These are phyloP conservation scores for Physella acuta DNA, from an alignment of 1,140 invertebrate genomes.

Conservation along the genomic window DNA sequence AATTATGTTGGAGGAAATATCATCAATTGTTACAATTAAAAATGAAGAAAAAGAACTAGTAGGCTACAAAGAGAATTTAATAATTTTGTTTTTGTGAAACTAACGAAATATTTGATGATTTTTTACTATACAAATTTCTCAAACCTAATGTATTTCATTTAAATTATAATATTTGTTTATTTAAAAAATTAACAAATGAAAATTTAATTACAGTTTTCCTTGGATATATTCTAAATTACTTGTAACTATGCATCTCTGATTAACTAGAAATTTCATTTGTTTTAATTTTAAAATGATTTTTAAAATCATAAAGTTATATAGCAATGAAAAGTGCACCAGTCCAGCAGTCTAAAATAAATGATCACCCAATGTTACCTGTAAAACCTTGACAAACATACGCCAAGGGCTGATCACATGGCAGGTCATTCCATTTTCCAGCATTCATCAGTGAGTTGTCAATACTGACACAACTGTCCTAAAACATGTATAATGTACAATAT, in stretches of 20 bases:
- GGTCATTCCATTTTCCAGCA: conserved; percentile 18
- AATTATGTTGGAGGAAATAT: neutral
- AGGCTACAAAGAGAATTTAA: neutral
- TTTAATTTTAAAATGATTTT: too few relatives aligned
- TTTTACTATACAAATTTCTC: too few relatives aligned
- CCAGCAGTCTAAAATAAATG: neutral
- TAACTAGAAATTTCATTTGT: too few relatives aligned
- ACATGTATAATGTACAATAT: neutral
- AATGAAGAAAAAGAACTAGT: neutral
- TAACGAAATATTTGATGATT: neutral
- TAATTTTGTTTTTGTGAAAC: too few relatives aligned
- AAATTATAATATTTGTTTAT: too few relatives aligned
- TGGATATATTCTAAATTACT: too few relatives aligned
- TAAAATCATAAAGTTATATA: too few relatives aligned
- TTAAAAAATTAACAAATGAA: too few relatives aligned
- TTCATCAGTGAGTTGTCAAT: neutral
- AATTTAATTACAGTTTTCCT: too few relatives aligned
- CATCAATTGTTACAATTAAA: neutral
- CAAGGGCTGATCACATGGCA: neutral
- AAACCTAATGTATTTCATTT: too few relatives aligned
- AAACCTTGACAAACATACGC: conserved; percentile 17
- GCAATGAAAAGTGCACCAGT: too few relatives aligned
- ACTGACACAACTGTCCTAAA: conserved; percentile 15
- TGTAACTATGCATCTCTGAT: too few relatives aligned
- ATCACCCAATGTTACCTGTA: neutral